Base-by-base conservation (phyloP, 2,797 vertebrate species). In the Malacoraja senta region DNA sequence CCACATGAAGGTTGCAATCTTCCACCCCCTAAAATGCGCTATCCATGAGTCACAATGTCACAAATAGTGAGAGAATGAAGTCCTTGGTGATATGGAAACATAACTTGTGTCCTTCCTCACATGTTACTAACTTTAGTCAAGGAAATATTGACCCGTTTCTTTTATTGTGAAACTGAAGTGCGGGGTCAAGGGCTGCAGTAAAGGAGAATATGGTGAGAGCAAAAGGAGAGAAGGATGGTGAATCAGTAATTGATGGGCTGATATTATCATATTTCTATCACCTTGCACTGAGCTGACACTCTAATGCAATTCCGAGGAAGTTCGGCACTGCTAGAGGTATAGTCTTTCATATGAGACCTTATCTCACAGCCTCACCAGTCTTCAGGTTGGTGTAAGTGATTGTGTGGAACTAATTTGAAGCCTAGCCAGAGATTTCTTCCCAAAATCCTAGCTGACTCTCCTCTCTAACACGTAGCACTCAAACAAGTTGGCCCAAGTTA, bases 131-230 rank as follows among this genome's bases (percentile, higher is more conserved):
- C 53, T 84, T 88, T 88, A 88, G n/a, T 19, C 61, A n/a, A 88
- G 35, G 61, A 68, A 88, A 32, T 68, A 88, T 88, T 88, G 61
- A 65, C 6, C 24, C 29, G n/a, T 88, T 65, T 24, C 7, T 86
- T 88, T 84, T 88, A 65, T 88, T 88, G 84, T 65, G n/a, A 88
- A 88, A 35, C 8, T 63, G n/a, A 86, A 63, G 61, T 88, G 84
- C 32, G 0, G 58, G 84, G 13, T 65, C 61, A 88, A 88, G 84
- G n/a, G 7, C 61, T 68, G 15, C 12, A 32, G 29, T 65, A 88
- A 88, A 65, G 29, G 61, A 88, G 29, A 88, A 8, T 2, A 24
- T 21, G 8, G 35, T 35, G 63, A 68, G 13, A 63, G 4, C 83
- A 63, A 13, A 17, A n/a, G 83, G 83, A 32, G 61, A 88, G 29